Evolutionary conservation across 2,888 invertebrate genomes (phyloP).

Genomic region (Hypena proboscidalis): DNA sequence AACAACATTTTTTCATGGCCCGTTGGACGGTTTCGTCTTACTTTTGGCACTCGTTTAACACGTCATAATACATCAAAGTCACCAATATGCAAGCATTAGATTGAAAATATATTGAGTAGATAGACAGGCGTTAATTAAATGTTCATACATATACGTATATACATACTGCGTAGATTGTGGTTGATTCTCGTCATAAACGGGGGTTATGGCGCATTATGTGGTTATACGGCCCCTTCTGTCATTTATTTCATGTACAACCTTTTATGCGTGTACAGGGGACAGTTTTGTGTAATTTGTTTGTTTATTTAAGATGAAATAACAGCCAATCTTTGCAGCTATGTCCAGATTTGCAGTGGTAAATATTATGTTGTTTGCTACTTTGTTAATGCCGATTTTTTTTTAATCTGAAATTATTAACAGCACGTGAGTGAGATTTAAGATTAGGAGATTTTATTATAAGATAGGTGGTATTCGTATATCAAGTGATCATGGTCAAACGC

Average conservation of each 20-base stretch:
- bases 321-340: not conserved
- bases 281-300: not conserved
- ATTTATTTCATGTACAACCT: constrained; percentile 5
- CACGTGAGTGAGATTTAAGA: too few species aligned
- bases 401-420: too few species aligned
- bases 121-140: constrained; percentile 15
- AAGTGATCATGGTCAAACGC: too few species aligned
- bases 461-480: too few species aligned
- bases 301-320: not conserved
- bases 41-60: constrained; percentile 35
- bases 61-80: constrained; percentile 31
- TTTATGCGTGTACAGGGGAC: not conserved
- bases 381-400: too few species aligned
- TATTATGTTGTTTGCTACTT: too few species aligned
- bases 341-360: too few species aligned
- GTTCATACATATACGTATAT: constrained; percentile 5
- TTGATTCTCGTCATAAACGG: constrained; percentile 5
- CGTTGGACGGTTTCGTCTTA: constrained; percentile 11
- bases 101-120: too few species aligned
- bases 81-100: too few species aligned
- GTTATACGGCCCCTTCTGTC: not conserved
- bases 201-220: not conserved
- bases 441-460: too few species aligned
- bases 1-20: constrained; percentile 7
- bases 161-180: not conserved